Conservation (phyloP, 2,888 invertebrate species). For the Exocentrus adspersus region DNA sequence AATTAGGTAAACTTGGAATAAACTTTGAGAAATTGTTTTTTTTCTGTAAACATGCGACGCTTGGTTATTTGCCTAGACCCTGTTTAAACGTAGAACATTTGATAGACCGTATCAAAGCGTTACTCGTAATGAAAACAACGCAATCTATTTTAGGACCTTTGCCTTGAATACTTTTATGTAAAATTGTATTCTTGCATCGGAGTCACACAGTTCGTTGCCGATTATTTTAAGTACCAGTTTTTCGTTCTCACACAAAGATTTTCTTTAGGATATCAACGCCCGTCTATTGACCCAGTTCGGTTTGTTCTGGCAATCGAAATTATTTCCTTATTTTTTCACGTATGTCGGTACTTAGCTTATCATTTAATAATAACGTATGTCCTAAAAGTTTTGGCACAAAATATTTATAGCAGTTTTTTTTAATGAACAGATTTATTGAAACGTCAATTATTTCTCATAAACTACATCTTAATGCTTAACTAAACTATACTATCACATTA, state of each 20-base stretch:
- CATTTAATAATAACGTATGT: too few relatives aligned
- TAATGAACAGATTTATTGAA: too few relatives aligned
- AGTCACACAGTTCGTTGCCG: conserved; percentile 6
- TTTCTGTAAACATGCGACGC: too few relatives aligned
- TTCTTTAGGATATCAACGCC: conserved; percentile 2
- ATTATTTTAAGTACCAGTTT: conserved; percentile 12
- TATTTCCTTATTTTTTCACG: too few relatives aligned
- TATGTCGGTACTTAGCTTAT: too few relatives aligned
- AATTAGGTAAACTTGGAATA: too few relatives aligned
- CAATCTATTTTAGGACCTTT: conserved; percentile 9
- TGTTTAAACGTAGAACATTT: background rate
- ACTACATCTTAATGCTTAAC: too few relatives aligned
- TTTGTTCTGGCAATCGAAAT: background rate
- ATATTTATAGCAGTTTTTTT: too few relatives aligned
- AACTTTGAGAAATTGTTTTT: too few relatives aligned
- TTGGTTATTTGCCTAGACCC: background rate
- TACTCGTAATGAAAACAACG: conserved; percentile 7
- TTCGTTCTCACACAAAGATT: conserved; percentile 11
- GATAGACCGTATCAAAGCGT: background rate
- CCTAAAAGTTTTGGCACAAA: too few relatives aligned
- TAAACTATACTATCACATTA: too few relatives aligned
- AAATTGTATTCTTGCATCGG: conserved; percentile 2
- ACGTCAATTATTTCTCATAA: too few relatives aligned
- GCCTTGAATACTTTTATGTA: background rate
- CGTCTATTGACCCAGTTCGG: conserved; percentile 7